Evolutionary conservation across 1,140 invertebrate genomes (phyloP), one percentile per base, ranked within the genome.

Genomic region (Hesperophylax magnus): DNA sequence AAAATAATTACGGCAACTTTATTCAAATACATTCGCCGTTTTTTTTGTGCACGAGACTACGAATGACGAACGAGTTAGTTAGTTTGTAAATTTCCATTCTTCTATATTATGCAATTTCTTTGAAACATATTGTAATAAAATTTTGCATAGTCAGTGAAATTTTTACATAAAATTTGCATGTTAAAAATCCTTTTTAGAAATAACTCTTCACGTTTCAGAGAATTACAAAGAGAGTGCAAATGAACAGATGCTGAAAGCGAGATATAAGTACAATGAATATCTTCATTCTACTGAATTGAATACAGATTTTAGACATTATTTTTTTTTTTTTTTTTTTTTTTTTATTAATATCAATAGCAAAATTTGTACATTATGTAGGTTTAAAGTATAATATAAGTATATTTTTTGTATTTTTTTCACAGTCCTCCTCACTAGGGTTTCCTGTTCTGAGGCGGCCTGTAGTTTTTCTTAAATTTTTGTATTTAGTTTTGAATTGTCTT

Each of bases 91-190:
- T 31, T n/a, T 67, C 22, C 39, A 22, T 15, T 34, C 31, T 34
- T 27, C 31, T n/a, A 67, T 27, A 65, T 24, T 34, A 34, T 31
- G 24, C 31, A n/a, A 27, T n/a, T 27, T 27, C 22, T 67, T 27
- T 67, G 56, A 65, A 71, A 71, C 39, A 71, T 71, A 52, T 71
- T 71, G 67, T 71, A 53, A 47, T 52, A 47, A 71, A 71, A 71
- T 47, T 71, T 71, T 47, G 31, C 67, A 47, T 71, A 71, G 56
- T 22, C 20, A 11, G 56, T 22, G 20, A 58, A 22, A 58, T 75
- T 52, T 75, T 75, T 31, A 75, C 71, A 27, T 75, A 31, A 75
- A 75, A 75, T 75, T 75, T 75, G 53, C 52, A 75, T 75, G 22
- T 58, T 75, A 17, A 71, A 71, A 56, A 75, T 56, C 24, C 24